Percentiles rank a stretch among this genome's conserved stretches.
Evolutionary conservation across 2,797 vertebrate genomes (phyloP).

Genomic region (Enteromius viviparus): DNA sequence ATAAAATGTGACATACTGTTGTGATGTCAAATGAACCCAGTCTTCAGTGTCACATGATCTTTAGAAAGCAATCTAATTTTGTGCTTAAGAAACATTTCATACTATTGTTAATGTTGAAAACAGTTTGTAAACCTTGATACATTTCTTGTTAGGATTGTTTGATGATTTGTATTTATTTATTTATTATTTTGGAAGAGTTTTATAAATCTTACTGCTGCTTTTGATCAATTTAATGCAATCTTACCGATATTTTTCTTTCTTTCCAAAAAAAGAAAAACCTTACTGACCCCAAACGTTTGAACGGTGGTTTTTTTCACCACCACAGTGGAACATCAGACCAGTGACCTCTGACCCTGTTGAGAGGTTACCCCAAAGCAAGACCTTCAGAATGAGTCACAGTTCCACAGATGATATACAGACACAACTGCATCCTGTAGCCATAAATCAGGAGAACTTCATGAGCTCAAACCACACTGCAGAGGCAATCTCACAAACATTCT

Average conservation of each 20-base stretch:
- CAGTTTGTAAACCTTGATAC: background rate
- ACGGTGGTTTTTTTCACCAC: background rate
- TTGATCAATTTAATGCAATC: background rate
- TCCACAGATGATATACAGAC: constrained; percentile 16
- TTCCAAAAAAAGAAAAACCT: background rate
- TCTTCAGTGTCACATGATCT: background rate
- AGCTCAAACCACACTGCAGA: constrained; percentile 24
- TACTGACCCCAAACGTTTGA: background rate
- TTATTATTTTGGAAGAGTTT: too few relatives aligned
- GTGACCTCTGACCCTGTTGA: background rate
- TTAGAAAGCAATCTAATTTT: background rate
- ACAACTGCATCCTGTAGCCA: constrained; percentile 25
- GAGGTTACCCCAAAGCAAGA: constrained; percentile 12
- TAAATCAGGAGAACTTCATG: constrained; percentile 10
- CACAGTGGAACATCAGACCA: background rate
- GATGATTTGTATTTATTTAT: background rate
- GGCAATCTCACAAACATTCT: constrained; percentile 46
- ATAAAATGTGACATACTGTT: background rate
- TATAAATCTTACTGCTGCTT: too few relatives aligned
- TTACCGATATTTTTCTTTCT: background rate
- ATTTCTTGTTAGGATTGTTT: background rate
- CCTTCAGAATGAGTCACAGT: constrained; percentile 13
- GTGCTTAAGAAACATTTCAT: background rate
- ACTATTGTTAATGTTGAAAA: background rate
- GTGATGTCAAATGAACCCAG: background rate